These are phyloP conservation scores for Malurus melanocephalus DNA, from an alignment of 2,113 vertebrate species.

Conservation along the genomic window DNA sequence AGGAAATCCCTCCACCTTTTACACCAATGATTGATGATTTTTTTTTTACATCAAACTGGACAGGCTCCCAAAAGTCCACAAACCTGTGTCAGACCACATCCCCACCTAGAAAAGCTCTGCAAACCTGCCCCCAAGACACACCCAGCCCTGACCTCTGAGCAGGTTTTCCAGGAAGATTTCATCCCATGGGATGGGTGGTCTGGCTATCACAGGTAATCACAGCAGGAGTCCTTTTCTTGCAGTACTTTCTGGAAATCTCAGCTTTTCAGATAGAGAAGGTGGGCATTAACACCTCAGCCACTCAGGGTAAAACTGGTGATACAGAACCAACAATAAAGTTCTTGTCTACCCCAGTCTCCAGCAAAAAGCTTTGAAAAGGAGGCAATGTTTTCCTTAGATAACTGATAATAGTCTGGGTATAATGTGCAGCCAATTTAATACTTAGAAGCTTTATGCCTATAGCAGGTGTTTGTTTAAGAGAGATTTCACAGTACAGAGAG, in stretches of 20 bases:
- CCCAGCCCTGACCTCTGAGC: neutral
- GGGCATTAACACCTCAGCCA: neutral
- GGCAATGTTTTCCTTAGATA: constrained; percentile 46
- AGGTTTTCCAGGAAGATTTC: neutral
- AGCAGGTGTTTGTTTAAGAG: constrained; percentile 53
- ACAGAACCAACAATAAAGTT: constrained; percentile 20
- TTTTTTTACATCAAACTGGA: accelerated
- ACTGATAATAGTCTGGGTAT: constrained; percentile 26
- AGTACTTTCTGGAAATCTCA: neutral
- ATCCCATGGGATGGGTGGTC: neutral
- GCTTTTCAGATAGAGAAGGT: neutral
- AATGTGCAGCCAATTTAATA: constrained; percentile 47
- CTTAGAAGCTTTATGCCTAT: constrained; percentile 17
- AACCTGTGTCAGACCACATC: neutral
- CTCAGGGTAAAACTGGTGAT: neutral
- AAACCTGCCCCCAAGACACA: neutral
- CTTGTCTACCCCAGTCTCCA: neutral
- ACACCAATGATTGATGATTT: neutral
- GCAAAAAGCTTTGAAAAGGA: constrained; percentile 27
- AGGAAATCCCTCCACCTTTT: neutral
- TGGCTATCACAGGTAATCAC: neutral
- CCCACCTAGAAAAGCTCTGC: neutral
- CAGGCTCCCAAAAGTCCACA: neutral
- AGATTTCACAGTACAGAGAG: constrained; percentile 16
- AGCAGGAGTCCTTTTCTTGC: neutral